These are phyloP conservation scores for Halocaridina rubra DNA, from an alignment of 2,888 invertebrate species.

Conservation along the genomic window DNA sequence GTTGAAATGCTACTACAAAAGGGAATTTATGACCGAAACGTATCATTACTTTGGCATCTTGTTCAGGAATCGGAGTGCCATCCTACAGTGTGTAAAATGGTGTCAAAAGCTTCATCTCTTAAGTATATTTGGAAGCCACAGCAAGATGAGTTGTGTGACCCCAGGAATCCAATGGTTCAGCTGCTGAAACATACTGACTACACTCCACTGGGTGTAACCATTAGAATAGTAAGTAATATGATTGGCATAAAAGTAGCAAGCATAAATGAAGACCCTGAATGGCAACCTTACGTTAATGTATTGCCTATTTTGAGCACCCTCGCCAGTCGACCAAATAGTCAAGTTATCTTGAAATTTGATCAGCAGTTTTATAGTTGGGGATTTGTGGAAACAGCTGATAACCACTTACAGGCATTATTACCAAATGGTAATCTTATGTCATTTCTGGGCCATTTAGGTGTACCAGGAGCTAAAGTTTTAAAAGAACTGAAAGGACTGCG, in stretches of 20 bases:
- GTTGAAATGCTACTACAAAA: not conserved
- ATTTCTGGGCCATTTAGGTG: slow-evolving; percentile 29
- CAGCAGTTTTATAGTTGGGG: slow-evolving; percentile 38
- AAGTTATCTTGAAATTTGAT: slow-evolving; percentile 9
- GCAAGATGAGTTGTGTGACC: slow-evolving; percentile 11
- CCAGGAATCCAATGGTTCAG: not conserved
- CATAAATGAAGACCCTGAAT: not conserved
- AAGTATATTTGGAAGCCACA: slow-evolving; percentile 13
- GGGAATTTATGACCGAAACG: no score
- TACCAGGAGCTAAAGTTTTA: slow-evolving; percentile 9
- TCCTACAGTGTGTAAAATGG: slow-evolving; percentile 2
- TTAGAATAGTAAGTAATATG: not conserved
- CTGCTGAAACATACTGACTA: slow-evolving; percentile 23
- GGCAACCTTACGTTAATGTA: not conserved
- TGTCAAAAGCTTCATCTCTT: not conserved
- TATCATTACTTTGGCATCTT: not conserved
- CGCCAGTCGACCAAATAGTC: not conserved
- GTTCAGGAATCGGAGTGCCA: slow-evolving; percentile 27
- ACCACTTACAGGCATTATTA: not conserved
- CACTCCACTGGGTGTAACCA: not conserved
- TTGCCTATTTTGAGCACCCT: not conserved
- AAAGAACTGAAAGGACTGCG: not conserved
- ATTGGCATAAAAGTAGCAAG: not conserved
- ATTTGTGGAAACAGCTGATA: slow-evolving; percentile 1
- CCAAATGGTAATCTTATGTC: slow-evolving; percentile 15